Evolutionary conservation across 64 coral and sea anemone species (phyloP).

Genomic region (Platygyra sinensis): DNA sequence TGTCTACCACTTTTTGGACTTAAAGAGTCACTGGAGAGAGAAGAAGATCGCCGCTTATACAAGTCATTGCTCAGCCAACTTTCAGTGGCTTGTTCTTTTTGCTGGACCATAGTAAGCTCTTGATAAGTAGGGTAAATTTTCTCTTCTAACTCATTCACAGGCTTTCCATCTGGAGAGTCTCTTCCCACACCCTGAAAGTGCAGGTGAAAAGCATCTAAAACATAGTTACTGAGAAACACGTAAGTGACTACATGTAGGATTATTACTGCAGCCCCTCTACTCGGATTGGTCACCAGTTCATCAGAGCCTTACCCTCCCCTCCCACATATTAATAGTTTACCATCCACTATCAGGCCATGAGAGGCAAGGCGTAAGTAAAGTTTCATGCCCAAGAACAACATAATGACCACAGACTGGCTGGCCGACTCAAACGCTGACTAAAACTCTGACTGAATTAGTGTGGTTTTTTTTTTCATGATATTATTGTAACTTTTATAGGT

Average conservation of each 20-base stretch:
- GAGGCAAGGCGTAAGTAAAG: too few relatives aligned
- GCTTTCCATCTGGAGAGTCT: slow-evolving; percentile 73
- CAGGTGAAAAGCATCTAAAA: not conserved
- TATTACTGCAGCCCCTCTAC: too few relatives aligned
- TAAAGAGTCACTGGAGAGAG: slow-evolving; percentile 31
- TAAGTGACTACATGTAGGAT: not conserved
- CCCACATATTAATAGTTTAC: too few relatives aligned
- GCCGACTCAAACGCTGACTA: too few relatives aligned
- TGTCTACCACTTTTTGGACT: slow-evolving; percentile 11
- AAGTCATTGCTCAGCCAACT: not conserved
- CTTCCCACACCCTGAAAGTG: slow-evolving; percentile 48
- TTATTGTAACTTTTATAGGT: too few relatives aligned
- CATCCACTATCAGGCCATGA: too few relatives aligned
- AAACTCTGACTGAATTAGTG: too few relatives aligned
- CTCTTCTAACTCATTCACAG: slow-evolving; percentile 36
- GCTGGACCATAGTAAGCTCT: not conserved
- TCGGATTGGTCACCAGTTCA: too few relatives aligned
- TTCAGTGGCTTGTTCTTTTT: not conserved
- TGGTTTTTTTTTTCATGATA: too few relatives aligned
- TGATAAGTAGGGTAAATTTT: not conserved
- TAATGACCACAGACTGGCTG: too few relatives aligned
- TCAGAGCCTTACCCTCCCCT: too few relatives aligned
- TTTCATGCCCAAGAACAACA: too few relatives aligned
- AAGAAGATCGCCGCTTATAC: not conserved
- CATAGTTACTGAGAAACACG: not conserved